A percentile compares a stretch with the other conserved stretches of the same genome.
phyloP scores from a whole-genome alignment of 2,888 invertebrate species.

The Margaritifera margaritifera region DNA sequence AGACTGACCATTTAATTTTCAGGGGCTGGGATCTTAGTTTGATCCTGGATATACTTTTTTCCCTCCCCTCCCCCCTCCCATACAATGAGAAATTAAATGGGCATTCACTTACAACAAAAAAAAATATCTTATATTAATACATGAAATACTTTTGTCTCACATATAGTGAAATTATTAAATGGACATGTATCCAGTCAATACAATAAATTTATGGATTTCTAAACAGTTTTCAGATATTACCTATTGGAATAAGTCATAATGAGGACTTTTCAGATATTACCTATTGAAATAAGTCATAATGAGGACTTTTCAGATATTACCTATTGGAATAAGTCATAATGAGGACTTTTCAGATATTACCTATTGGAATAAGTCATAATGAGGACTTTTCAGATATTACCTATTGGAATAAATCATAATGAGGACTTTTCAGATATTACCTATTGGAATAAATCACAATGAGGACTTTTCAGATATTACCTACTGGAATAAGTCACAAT shows the following conservation, averaged over 20 bases:
- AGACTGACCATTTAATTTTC: too few relatives aligned
- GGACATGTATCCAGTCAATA: too few relatives aligned
- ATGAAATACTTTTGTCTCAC: too few relatives aligned
- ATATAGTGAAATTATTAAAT: too few relatives aligned
- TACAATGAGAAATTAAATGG: too few relatives aligned
- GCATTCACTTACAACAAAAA: too few relatives aligned
- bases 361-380: neutral
- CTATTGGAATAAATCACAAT: neutral
- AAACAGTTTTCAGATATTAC: neutral
- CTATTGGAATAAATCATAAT: neutral
- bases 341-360: neutral
- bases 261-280: neutral
- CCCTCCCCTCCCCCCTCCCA: too few relatives aligned
- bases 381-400: neutral
- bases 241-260: neutral
- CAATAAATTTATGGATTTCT: neutral
- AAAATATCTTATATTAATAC: too few relatives aligned
- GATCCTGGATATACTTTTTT: too few relatives aligned
- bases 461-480: neutral
- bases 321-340: neutral
- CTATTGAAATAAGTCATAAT: neutral
- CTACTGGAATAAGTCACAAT: neutral
- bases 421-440: neutral
- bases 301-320: neutral
- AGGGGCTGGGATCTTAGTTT: too few relatives aligned